Evolutionary conservation across 2,113 vertebrate species (phyloP).

Genomic region (Copsychus sechellarum): DNA sequence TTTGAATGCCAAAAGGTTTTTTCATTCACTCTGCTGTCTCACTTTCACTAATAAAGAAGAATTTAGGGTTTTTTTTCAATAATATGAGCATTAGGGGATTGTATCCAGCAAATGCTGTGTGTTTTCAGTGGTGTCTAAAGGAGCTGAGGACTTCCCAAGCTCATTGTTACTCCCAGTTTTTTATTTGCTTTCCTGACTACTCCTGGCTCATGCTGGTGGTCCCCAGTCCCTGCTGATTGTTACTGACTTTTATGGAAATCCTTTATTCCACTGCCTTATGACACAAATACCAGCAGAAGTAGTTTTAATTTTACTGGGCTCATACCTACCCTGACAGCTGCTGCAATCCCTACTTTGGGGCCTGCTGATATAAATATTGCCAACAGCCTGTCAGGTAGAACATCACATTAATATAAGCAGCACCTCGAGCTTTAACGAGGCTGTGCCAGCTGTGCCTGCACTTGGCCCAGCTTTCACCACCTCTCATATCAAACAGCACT

Average conservation of each 20-base stretch:
- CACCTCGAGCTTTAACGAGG: not conserved
- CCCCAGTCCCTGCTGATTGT: not conserved
- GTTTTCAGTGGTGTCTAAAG: not conserved
- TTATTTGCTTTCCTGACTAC: not conserved
- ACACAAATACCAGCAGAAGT: slow-evolving; percentile 5
- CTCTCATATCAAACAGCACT: not conserved
- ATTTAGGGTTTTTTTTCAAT: not conserved
- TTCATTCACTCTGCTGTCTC: not conserved
- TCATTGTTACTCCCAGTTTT: not conserved
- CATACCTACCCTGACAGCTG: not conserved
- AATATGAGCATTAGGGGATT: not conserved
- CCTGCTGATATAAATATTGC: slow-evolving; percentile 21
- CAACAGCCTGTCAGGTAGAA: not conserved
- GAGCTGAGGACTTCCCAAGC: not conserved
- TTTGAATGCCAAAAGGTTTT: not conserved
- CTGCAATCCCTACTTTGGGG: not conserved
- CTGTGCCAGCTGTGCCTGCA: not conserved
- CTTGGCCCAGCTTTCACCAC: not conserved
- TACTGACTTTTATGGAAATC: slow-evolving; percentile 21
- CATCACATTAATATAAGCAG: not conserved
- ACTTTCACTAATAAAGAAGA: not conserved
- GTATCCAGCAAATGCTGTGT: not conserved
- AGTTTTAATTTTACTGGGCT: slow-evolving; percentile 1
- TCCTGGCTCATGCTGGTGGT: not conserved
- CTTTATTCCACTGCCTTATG: not conserved